phyloP scores from a whole-genome alignment of 2,113 vertebrate genomes.

The Mus pahari region DNA sequence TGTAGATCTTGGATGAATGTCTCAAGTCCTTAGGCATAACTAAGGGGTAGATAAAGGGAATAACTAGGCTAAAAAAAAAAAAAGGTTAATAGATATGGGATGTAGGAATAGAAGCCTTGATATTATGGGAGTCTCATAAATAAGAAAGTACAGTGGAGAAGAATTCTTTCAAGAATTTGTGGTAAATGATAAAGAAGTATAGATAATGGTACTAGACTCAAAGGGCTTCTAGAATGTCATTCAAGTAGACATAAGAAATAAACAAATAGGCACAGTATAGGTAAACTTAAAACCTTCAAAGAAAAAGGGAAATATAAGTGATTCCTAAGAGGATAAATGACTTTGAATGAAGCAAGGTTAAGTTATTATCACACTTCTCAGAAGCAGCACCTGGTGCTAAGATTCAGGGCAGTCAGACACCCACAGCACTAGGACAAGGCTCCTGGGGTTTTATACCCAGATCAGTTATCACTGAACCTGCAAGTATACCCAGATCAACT shows the following conservation, averaged over 20 bases:
- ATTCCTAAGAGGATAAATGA: background rate
- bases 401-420: background rate
- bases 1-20: background rate
- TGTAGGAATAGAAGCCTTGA: background rate
- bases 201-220: background rate
- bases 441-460: slow-evolving; percentile 42
- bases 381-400: background rate
- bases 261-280: background rate
- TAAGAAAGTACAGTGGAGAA: background rate
- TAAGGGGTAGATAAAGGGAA: background rate
- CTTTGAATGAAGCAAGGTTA: background rate
- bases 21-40: background rate
- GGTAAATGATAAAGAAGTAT: background rate
- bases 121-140: background rate
- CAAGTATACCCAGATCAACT: slow-evolving; percentile 30
- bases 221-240: background rate
- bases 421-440: background rate
- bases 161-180: slow-evolving; percentile 21
- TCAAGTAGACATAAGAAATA: background rate
- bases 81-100: background rate
- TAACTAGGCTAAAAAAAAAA: slow-evolving; percentile 28
- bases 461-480: background rate
- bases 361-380: background rate
- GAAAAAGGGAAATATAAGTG: background rate
- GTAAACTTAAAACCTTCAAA: slow-evolving; percentile 41